phyloP scores from a whole-genome alignment of 2,113 vertebrate species.

The Elachura formosa region DNA sequence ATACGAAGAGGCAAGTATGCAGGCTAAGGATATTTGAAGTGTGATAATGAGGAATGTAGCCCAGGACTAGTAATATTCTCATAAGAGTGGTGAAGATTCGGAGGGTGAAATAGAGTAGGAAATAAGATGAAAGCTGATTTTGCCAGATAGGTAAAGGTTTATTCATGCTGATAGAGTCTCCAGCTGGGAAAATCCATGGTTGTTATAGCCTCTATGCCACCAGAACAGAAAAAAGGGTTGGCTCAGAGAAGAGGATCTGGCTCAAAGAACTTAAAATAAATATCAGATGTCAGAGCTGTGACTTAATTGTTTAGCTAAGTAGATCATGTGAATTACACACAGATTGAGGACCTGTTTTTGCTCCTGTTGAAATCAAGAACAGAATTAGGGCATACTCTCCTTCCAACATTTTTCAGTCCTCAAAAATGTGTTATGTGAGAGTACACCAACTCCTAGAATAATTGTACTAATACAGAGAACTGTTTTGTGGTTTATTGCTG shows the following conservation, averaged over 20 bases:
- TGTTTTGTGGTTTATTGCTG: not conserved
- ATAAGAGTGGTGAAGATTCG: not conserved
- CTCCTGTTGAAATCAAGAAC: conserved; percentile 18
- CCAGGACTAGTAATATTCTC: not conserved
- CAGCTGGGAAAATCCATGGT: conserved; percentile 6
- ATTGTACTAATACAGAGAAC: not conserved
- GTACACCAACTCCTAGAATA: not conserved
- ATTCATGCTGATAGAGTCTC: not conserved
- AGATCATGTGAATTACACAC: conserved; percentile 62
- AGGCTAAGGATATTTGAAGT: not conserved
- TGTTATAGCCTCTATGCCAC: not conserved
- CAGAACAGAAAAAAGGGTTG: conserved; percentile 26
- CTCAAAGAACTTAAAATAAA: conserved; percentile 65
- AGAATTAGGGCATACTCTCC: not conserved
- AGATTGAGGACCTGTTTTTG: conserved; percentile 35
- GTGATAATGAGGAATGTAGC: not conserved
- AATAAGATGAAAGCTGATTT: not conserved
- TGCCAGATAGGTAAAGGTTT: not conserved
- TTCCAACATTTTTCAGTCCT: not conserved
- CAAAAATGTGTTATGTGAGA: not conserved
- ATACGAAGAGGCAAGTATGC: not conserved
- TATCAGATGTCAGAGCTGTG: conserved; percentile 61
- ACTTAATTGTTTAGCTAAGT: conserved; percentile 67
- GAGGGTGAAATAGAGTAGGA: not conserved
- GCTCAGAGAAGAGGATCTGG: conserved; percentile 29